These are phyloP conservation scores for Cyanistes caeruleus DNA, from an alignment of 2,113 vertebrate genomes.

Conservation along the genomic window DNA sequence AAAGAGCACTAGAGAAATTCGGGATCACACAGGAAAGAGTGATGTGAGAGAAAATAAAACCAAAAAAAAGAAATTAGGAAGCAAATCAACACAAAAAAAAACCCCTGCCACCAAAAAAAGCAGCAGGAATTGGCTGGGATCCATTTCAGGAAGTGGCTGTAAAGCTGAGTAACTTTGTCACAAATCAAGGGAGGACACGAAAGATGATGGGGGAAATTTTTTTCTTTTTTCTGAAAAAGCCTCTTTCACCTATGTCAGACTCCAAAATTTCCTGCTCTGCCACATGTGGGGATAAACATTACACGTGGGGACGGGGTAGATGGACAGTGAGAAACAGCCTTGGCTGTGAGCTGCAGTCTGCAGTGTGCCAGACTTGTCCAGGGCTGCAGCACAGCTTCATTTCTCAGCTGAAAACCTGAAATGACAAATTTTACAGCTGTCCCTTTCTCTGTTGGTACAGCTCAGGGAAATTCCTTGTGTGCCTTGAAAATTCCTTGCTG, in stretches of 20 bases:
- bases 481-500: not conserved
- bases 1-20: constrained; percentile 54
- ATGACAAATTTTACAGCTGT: not conserved
- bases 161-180: constrained; percentile 34
- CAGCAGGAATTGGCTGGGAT: constrained; percentile 38
- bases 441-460: not conserved
- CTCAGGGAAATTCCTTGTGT: not conserved
- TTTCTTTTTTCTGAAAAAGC: not conserved
- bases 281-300: not conserved
- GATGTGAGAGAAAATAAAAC: constrained; percentile 40
- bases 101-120: constrained; percentile 36
- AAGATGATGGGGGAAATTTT: not conserved
- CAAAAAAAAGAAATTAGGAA: not conserved
- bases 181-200: not conserved
- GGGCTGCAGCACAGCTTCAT: not conserved
- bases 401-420: not conserved
- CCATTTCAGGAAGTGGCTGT: constrained; percentile 43
- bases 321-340: not conserved
- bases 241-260: not conserved
- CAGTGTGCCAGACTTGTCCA: not conserved
- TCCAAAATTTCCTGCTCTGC: not conserved
- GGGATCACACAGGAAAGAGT: constrained; percentile 55
- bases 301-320: too few relatives aligned
- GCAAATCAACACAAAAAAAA: constrained; percentile 16
- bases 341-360: not conserved